These are phyloP conservation scores for Siphonodentalium dalli DNA, from an alignment of 2,888 invertebrate species.

Conservation along the genomic window DNA sequence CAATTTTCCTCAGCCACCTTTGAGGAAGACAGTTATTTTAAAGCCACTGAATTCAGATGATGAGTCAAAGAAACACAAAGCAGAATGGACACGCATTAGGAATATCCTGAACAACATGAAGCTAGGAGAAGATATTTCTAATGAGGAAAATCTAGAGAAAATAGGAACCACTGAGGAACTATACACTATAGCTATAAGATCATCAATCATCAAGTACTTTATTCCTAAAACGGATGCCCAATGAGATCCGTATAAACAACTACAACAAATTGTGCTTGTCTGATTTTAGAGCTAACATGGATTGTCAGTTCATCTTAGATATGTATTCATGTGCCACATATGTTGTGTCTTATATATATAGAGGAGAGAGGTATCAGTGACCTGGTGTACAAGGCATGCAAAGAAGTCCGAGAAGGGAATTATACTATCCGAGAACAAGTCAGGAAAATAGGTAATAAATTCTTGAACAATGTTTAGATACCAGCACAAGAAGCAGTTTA, in stretches of 20 bases:
- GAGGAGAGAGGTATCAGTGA: conserved; percentile 31
- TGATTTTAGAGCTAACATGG: conserved; percentile 28
- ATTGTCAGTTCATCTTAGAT: conserved; percentile 24
- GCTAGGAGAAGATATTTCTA: conserved; percentile 5
- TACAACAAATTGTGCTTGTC: conserved; percentile 18
- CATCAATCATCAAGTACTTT: conserved; percentile 15
- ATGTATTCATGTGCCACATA: conserved; percentile 22
- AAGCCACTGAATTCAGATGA: conserved; percentile 17
- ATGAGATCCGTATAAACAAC: conserved; percentile 21
- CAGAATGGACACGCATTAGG: not conserved
- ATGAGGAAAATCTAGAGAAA: conserved; percentile 12
- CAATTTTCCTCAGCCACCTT: conserved; percentile 26
- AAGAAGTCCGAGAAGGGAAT: conserved; percentile 29
- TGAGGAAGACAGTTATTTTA: conserved; percentile 24
- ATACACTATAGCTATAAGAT: conserved; percentile 11
- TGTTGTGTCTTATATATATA: conserved; percentile 31
- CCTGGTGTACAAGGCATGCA: conserved; percentile 24
- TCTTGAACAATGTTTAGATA: conserved; percentile 29
- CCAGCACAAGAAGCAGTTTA: conserved; percentile 35
- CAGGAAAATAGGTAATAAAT: conserved; percentile 28
- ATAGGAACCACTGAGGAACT: conserved; percentile 15
- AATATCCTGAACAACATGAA: conserved; percentile 1
- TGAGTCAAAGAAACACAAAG: not conserved
- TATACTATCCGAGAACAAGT: conserved; percentile 24
- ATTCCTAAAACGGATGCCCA: conserved; percentile 18